A percentile compares a stretch with the other conserved stretches of the same genome.
These are phyloP conservation scores for Athalia circularis DNA, from an alignment of 2,888 invertebrate genomes.

Conservation along the genomic window DNA sequence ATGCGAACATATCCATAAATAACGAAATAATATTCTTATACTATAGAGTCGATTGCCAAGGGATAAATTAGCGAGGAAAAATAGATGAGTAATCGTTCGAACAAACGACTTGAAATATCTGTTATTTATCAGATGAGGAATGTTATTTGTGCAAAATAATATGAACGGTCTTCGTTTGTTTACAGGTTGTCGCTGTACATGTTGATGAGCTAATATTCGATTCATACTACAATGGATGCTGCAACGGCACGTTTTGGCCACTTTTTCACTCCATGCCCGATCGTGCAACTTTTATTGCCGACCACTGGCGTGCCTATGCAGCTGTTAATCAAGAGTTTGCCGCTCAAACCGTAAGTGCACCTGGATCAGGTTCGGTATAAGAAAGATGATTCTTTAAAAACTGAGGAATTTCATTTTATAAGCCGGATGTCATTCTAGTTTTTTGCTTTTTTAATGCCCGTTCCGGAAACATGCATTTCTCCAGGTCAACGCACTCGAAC, in stretches of 20 bases:
- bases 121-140: not conserved
- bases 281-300: slow-evolving; percentile 87
- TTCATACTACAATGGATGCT: slow-evolving; percentile 94
- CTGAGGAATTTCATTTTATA: slow-evolving; percentile 22
- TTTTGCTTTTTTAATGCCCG: slow-evolving; percentile 41
- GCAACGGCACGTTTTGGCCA: slow-evolving; percentile 95
- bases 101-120: not conserved
- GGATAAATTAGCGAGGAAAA: not conserved
- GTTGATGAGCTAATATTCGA: slow-evolving; percentile 87
- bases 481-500: slow-evolving; percentile 66
- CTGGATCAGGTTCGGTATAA: not conserved
- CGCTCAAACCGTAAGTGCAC: slow-evolving; percentile 80
- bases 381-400: slow-evolving; percentile 25
- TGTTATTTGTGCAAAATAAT: not conserved
- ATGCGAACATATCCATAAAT: no score
- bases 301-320: slow-evolving; percentile 89
- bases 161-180: slow-evolving; percentile 47
- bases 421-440: not conserved
- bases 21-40: not conserved
- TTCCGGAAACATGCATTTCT: slow-evolving; percentile 16
- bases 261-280: slow-evolving; percentile 95
- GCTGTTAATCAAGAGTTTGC: slow-evolving; percentile 90
- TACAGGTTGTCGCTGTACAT: slow-evolving; percentile 87
- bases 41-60: not conserved
- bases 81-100: not conserved